Conservation (phyloP, 2,888 invertebrate genomes). For the Crossocerus cetratus region DNA sequence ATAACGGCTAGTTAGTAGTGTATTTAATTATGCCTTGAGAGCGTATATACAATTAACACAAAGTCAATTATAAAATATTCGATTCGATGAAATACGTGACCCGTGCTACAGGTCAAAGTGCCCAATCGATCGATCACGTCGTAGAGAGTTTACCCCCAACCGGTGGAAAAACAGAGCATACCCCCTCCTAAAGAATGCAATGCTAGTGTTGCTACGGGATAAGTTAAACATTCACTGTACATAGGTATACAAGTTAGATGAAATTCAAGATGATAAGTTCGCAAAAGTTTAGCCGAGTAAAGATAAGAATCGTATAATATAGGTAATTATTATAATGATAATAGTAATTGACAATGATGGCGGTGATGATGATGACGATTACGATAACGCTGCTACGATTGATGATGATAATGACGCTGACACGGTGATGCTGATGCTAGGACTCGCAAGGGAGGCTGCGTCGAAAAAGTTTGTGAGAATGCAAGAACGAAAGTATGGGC, state of each 20-base stretch:
- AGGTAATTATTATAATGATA: conserved; percentile 50
- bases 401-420: conserved; percentile 3
- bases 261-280: conserved; percentile 54
- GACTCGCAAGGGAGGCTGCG: conserved; percentile 10
- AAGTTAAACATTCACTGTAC: conserved; percentile 61
- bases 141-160: conserved; percentile 25
- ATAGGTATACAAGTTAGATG: conserved; percentile 57
- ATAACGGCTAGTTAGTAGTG: conserved; percentile 50
- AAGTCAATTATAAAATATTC: conserved; percentile 69
- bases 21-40: conserved; percentile 63
- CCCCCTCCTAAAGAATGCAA: conserved; percentile 54
- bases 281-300: conserved; percentile 59
- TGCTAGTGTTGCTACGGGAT: conserved; percentile 44
- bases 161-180: conserved; percentile 26
- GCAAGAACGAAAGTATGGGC: conserved; percentile 5
- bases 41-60: conserved; percentile 67
- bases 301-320: conserved; percentile 48
- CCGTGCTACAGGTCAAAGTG: conserved; percentile 13
- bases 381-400: conserved; percentile 1
- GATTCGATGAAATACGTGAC: conserved; percentile 44
- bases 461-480: conserved; percentile 13
- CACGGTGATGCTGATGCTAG: conserved; percentile 5
- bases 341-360: conserved; percentile 43
- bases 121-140: conserved; percentile 41
- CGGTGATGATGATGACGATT: conserved; percentile 30